A percentile compares a stretch with the other conserved stretches of the same genome.
These are phyloP conservation scores for Prunella strophiata DNA, from an alignment of 2,797 vertebrate species.

Conservation along the genomic window DNA sequence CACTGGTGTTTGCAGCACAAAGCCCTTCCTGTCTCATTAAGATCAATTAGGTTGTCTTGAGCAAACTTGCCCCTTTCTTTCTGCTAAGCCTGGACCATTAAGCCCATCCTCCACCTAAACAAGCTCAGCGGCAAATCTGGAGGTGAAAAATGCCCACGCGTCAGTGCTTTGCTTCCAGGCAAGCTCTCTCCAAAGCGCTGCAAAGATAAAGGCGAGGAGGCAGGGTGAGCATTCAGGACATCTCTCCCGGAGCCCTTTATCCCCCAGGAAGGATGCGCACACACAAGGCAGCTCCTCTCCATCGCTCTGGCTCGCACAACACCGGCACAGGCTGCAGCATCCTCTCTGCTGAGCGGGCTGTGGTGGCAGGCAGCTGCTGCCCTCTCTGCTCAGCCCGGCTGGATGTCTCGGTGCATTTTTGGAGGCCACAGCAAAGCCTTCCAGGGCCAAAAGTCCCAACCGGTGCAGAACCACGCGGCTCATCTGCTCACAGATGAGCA, in stretches of 20 bases:
- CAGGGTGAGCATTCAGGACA: not conserved
- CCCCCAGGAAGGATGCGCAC: not conserved
- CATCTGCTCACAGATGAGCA: not conserved
- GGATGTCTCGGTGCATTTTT: not conserved
- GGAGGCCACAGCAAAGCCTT: not conserved
- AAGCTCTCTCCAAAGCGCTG: not conserved
- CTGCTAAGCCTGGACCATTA: not conserved
- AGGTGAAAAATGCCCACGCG: not conserved
- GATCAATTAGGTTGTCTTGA: constrained; percentile 60
- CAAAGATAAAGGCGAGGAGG: not conserved
- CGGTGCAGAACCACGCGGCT: not conserved
- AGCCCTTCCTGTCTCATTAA: constrained; percentile 63
- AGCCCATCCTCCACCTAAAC: constrained; percentile 26
- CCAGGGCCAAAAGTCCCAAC: not conserved
- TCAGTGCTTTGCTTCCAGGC: not conserved
- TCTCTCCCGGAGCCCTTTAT: not conserved
- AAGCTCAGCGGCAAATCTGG: not conserved
- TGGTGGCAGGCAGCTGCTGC: not conserved
- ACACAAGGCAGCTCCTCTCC: not conserved
- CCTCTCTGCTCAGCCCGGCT: not conserved
- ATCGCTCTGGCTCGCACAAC: accelerated
- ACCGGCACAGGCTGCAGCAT: not conserved
- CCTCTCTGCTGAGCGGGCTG: not conserved
- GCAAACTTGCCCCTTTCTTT: constrained; percentile 48
- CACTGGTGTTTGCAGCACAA: constrained; percentile 49